A percentile compares a stretch with the other conserved stretches of the same genome.
Evolutionary conservation across 2,888 invertebrate species (phyloP).

Genomic region (Andricus curvator): DNA sequence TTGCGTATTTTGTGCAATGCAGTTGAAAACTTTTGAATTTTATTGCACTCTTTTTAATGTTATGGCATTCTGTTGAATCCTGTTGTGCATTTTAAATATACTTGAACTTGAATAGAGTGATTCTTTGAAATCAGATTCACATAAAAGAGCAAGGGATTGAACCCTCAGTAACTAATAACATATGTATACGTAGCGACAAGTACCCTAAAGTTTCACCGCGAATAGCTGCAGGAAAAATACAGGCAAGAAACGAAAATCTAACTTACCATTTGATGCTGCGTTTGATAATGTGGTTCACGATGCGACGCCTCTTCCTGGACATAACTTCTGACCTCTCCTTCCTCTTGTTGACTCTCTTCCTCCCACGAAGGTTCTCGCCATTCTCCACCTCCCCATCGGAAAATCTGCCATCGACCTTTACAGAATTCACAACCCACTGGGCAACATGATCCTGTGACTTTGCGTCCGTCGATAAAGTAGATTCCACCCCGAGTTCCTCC

Average conservation of each 20-base stretch:
- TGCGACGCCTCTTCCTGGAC: constrained; percentile 71
- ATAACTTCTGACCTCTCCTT: constrained; percentile 52
- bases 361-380: constrained; percentile 32
- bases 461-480: constrained; percentile 66
- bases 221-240: neutral
- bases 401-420: constrained; percentile 64
- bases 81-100: too few relatives aligned
- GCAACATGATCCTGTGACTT: constrained; percentile 70
- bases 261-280: constrained; percentile 76
- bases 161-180: too few relatives aligned
- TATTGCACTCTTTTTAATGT: too few relatives aligned
- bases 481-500: constrained; percentile 66
- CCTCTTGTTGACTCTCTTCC: constrained; percentile 46
- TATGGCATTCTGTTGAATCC: too few relatives aligned
- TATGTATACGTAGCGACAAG: too few relatives aligned
- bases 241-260: neutral
- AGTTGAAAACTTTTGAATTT: too few relatives aligned
- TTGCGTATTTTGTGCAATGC: too few relatives aligned
- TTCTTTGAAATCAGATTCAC: too few relatives aligned
- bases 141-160: too few relatives aligned
- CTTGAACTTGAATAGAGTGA: too few relatives aligned
- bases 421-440: constrained; percentile 78
- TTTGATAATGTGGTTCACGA: constrained; percentile 74
- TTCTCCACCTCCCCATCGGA: constrained; percentile 35
- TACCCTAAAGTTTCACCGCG: too few relatives aligned